Evolutionary conservation across 2,888 invertebrate species (phyloP).

Genomic region (Ormyrus thymus): DNA sequence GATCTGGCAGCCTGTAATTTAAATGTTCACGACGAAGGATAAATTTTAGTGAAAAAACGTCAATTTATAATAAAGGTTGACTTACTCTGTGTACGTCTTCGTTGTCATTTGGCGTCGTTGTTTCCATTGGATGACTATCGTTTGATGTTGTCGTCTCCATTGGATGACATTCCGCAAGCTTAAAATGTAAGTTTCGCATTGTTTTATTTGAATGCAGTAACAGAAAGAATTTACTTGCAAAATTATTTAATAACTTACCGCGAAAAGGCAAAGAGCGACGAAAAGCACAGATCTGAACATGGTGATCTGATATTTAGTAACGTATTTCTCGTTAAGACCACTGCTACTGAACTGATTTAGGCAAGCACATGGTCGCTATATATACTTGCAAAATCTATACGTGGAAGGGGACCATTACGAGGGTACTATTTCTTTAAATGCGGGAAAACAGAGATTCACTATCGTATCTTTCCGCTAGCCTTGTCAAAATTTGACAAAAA

Average conservation of each 20-base stretch:
- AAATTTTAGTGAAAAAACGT: too few relatives aligned
- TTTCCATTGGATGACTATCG: too few relatives aligned
- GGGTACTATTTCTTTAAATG: background rate
- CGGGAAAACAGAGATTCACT: background rate
- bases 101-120: too few relatives aligned
- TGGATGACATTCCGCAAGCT: background rate
- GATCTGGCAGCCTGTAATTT: too few relatives aligned
- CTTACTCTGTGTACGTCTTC: too few relatives aligned
- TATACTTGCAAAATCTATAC: constrained; percentile 15
- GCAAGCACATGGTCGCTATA: background rate
- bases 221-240: background rate
- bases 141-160: too few relatives aligned
- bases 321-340: background rate
- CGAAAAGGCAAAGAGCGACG: constrained; percentile 12
- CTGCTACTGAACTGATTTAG: constrained; percentile 2
- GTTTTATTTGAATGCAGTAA: background rate
- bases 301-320: background rate
- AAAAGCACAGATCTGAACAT: constrained; percentile 37
- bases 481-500: constrained; percentile 12
- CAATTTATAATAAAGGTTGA: too few relatives aligned
- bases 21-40: too few relatives aligned
- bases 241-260: constrained; percentile 20
- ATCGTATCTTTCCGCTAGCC: constrained; percentile 4
- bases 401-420: background rate
- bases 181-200: background rate